Conservation (phyloP, 2,888 invertebrate genomes). For the Petrophora chlorosata region DNA sequence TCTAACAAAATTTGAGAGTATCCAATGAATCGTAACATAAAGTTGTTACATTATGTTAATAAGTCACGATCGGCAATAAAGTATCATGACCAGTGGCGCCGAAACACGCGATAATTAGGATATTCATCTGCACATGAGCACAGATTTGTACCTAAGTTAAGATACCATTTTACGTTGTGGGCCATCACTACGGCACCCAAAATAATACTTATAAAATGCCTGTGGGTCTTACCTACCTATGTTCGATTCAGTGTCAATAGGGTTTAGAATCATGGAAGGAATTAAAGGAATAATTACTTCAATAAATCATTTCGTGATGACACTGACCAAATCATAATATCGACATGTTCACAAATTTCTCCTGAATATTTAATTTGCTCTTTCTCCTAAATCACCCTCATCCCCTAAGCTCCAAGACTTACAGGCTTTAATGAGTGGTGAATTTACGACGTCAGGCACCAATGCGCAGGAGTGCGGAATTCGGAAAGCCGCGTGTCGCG, state of each 20-base stretch:
- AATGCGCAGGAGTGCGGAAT: slow-evolving; percentile 49
- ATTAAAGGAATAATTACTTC: too few relatives aligned
- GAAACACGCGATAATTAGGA: slow-evolving; percentile 9
- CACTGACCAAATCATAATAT: too few relatives aligned
- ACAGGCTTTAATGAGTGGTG: slow-evolving; percentile 29
- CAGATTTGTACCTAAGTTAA: background rate
- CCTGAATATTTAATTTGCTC: too few relatives aligned
- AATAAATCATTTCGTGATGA: too few relatives aligned
- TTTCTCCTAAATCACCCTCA: too few relatives aligned
- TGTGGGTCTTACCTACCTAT: too few relatives aligned
- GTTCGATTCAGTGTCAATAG: too few relatives aligned
- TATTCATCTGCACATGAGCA: background rate
- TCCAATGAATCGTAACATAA: slow-evolving; percentile 3
- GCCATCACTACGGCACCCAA: too few relatives aligned
- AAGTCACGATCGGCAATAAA: slow-evolving; percentile 6
- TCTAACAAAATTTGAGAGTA: background rate
- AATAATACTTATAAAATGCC: too few relatives aligned
- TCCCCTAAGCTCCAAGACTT: slow-evolving; percentile 1
- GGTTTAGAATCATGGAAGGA: too few relatives aligned
- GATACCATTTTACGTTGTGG: too few relatives aligned
- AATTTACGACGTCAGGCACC: slow-evolving; percentile 52
- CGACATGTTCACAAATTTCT: too few relatives aligned
- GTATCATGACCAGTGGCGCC: slow-evolving; percentile 1
- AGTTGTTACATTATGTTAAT: background rate
- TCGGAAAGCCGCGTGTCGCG: slow-evolving; percentile 68